Conservation (phyloP, 2,113 vertebrate genomes). For the Bubalus kerabau region DNA sequence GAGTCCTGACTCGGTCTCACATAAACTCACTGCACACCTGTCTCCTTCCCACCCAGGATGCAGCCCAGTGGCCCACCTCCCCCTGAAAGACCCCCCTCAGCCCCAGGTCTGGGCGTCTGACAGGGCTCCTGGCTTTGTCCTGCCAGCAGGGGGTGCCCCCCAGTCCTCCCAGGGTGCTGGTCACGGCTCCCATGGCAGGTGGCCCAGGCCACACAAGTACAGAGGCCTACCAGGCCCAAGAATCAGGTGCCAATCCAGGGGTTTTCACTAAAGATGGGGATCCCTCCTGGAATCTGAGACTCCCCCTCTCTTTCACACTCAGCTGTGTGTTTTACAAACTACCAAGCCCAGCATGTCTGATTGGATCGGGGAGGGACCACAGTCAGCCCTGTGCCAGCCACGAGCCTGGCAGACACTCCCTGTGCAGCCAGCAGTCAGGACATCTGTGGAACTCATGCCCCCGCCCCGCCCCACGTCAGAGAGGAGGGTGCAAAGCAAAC, state of each 20-base stretch:
- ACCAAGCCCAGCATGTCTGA: accelerated
- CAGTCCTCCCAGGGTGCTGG: not conserved
- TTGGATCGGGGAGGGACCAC: not conserved
- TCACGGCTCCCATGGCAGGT: not conserved
- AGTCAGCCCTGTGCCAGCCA: accelerated
- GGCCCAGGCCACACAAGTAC: not conserved
- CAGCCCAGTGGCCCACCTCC: not conserved
- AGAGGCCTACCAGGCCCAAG: accelerated
- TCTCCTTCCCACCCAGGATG: accelerated
- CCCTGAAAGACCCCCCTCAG: not conserved
- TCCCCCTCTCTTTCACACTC: not conserved
- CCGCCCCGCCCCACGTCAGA: not conserved
- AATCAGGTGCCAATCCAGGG: accelerated
- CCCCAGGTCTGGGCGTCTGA: not conserved
- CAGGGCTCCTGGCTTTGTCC: not conserved
- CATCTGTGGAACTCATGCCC: accelerated
- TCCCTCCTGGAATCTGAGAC: not conserved
- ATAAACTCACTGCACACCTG: accelerated
- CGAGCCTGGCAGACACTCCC: accelerated
- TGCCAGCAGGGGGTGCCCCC: accelerated
- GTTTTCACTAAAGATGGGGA: not conserved
- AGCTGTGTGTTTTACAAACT: no score
- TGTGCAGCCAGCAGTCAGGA: accelerated
- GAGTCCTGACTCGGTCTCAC: no score
- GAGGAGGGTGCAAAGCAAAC: not conserved